A percentile compares a stretch with the other conserved stretches of the same genome.
phyloP scores from a whole-genome alignment of 2,113 vertebrate species.

The Leucopsar rothschildi region DNA sequence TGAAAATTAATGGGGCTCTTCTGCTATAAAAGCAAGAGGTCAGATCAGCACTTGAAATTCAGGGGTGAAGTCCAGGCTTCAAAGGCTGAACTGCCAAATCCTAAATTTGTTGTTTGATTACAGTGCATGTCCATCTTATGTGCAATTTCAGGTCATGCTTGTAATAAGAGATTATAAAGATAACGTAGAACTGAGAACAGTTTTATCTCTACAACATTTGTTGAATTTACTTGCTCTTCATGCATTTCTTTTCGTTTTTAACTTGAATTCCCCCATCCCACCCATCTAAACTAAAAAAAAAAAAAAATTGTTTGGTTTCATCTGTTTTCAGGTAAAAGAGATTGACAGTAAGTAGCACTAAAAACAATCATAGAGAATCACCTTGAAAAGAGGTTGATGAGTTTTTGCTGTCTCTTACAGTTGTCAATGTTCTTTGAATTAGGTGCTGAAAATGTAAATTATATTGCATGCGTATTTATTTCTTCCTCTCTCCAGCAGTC shows the following conservation, averaged over 20 bases:
- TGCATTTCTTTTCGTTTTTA: background rate
- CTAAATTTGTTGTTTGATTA: background rate
- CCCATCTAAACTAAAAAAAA: background rate
- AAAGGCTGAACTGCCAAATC: background rate
- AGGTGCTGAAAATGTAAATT: background rate
- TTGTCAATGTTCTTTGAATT: background rate
- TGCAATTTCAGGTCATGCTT: background rate
- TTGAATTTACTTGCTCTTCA: background rate
- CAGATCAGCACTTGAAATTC: background rate
- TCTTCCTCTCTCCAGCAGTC: conserved; percentile 63
- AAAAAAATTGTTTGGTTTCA: background rate
- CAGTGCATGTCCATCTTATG: background rate
- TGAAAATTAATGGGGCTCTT: background rate
- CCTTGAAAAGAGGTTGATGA: background rate
- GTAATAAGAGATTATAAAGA: background rate
- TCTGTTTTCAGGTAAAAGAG: background rate
- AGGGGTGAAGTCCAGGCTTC: background rate
- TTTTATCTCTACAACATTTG: background rate
- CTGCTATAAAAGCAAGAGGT: background rate
- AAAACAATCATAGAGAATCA: background rate
- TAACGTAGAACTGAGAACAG: background rate
- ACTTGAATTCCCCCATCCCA: background rate
- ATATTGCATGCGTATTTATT: background rate
- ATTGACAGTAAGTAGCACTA: background rate
- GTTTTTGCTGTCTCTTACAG: background rate